These are phyloP conservation scores for Chaetura pelagica DNA, from an alignment of 2,113 vertebrate genomes.

Conservation along the genomic window DNA sequence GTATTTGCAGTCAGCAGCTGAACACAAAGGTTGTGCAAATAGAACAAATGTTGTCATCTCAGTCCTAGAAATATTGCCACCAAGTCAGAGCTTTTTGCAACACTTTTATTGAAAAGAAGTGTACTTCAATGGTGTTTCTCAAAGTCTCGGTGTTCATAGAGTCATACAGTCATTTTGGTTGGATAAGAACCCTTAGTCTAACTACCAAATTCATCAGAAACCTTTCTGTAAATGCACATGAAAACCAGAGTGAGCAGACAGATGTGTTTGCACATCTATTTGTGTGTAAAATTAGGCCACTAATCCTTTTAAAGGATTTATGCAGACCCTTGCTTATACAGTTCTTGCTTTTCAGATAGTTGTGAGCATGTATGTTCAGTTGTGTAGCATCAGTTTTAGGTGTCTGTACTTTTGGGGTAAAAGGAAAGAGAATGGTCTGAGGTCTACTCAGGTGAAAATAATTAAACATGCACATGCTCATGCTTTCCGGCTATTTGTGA, in stretches of 20 bases:
- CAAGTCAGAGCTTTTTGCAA: background rate
- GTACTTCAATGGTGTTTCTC: background rate
- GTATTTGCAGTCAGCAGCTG: constrained; percentile 11
- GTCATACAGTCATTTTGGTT: too few species aligned
- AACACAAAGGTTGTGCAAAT: constrained; percentile 52
- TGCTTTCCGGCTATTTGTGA: background rate
- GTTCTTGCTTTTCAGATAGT: background rate
- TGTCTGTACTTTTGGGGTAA: background rate
- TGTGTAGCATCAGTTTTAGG: background rate
- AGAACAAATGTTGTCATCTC: constrained; percentile 33
- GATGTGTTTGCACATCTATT: background rate
- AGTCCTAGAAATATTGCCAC: constrained; percentile 6
- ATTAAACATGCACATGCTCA: background rate
- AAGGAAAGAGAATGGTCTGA: background rate
- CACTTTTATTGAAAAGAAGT: background rate
- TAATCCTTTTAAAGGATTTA: background rate
- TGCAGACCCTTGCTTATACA: background rate
- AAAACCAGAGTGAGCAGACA: background rate
- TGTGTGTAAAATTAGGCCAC: background rate
- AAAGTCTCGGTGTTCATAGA: background rate
- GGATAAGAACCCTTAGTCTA: too few species aligned
- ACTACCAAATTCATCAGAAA: background rate
- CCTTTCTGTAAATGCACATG: background rate
- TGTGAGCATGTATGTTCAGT: background rate
- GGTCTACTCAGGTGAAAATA: background rate